Conservation (phyloP, 2,888 invertebrate species). For the Ditula angustiorana region DNA sequence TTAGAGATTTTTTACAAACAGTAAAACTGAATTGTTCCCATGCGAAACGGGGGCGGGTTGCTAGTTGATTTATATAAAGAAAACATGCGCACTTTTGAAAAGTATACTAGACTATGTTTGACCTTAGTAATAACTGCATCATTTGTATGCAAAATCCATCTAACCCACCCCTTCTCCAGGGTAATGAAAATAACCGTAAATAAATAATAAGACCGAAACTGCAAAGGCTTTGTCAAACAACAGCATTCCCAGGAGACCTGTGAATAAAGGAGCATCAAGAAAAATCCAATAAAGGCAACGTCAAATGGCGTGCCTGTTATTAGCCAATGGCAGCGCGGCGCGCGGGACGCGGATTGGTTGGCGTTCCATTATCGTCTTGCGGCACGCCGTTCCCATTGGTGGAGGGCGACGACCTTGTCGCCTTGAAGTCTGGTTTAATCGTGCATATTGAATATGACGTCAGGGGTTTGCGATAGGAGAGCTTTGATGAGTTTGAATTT, state of each 20-base stretch:
- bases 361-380: slow-evolving; percentile 46
- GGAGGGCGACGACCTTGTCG: slow-evolving; percentile 54
- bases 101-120: too few species aligned
- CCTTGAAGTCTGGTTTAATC: slow-evolving; percentile 54
- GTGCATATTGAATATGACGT: slow-evolving; percentile 14
- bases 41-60: too few species aligned
- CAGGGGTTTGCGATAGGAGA: neutral
- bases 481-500: neutral
- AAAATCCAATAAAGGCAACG: slow-evolving; percentile 29
- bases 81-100: too few species aligned
- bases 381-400: slow-evolving; percentile 54
- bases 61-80: too few species aligned
- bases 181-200: neutral
- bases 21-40: too few species aligned
- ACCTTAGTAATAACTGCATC: neutral
- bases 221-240: neutral
- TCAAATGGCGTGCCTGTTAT: slow-evolving; percentile 19
- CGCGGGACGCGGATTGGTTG: slow-evolving; percentile 49
- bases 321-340: slow-evolving; percentile 40
- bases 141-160: neutral
- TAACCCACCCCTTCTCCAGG: neutral
- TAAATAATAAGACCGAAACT: neutral
- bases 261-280: slow-evolving; percentile 16
- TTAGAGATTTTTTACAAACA: too few species aligned
- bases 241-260: slow-evolving; percentile 1